Evolutionary conservation across 2,113 vertebrate species (phyloP).

Genomic region (Eurystomus gularis): DNA sequence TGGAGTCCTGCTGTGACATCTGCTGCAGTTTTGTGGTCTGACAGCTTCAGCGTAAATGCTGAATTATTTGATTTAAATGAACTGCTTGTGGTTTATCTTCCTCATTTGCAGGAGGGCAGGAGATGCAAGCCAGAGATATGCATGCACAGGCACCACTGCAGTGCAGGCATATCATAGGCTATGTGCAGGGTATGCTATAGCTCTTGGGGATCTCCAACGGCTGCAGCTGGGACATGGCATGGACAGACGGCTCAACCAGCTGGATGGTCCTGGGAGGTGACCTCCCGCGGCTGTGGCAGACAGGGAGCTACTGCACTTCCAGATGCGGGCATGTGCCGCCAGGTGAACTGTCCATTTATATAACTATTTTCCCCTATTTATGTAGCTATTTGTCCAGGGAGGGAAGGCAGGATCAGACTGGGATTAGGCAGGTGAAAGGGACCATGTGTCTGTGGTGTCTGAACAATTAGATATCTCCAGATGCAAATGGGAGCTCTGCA

Average conservation of each 20-base stretch:
- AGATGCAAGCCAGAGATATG: not conserved
- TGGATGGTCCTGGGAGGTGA: not conserved
- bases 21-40: slow-evolving; percentile 5
- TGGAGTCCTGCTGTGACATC: not conserved
- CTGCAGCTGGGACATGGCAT: fast-evolving
- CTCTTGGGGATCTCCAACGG: not conserved
- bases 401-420: not conserved
- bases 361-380: not conserved
- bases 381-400: not conserved
- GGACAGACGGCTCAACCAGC: not conserved
- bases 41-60: not conserved
- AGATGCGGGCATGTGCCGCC: not conserved
- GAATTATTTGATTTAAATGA: not conserved
- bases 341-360: not conserved
- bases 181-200: not conserved
- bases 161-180: not conserved
- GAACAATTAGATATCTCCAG: not conserved
- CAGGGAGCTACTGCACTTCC: not conserved
- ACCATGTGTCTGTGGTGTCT: not conserved
- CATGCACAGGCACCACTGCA: not conserved
- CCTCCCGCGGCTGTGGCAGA: not conserved
- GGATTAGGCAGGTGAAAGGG: not conserved
- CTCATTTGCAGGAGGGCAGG: not conserved
- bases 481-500: slow-evolving; percentile 19
- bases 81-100: not conserved